These are phyloP conservation scores for Pangasius macronema DNA, from an alignment of 2,797 vertebrate genomes.

Conservation along the genomic window DNA sequence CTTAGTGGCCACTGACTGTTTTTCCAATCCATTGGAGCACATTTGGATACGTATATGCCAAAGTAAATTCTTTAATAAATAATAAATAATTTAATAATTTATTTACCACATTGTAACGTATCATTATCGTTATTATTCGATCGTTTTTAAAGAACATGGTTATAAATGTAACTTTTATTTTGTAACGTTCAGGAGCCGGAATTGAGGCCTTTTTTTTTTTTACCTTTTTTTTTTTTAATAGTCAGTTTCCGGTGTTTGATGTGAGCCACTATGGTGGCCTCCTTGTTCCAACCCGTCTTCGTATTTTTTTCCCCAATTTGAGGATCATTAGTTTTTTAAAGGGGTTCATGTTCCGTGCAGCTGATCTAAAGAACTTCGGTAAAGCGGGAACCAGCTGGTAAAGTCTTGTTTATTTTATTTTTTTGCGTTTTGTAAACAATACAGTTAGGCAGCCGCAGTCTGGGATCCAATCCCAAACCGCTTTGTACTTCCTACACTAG, in stretches of 20 bases:
- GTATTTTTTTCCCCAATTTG: conserved; percentile 60
- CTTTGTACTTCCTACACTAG: neutral
- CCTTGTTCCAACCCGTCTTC: conserved; percentile 54
- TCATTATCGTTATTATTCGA: neutral
- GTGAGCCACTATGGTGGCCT: conserved; percentile 72
- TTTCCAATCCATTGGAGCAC: neutral
- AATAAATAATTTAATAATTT: neutral
- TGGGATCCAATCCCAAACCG: neutral
- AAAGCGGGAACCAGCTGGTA: conserved; percentile 84
- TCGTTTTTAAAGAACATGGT: neutral
- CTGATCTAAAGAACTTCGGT: conserved; percentile 77
- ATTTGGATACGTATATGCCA: too few relatives aligned
- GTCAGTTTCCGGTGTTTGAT: conserved; percentile 44
- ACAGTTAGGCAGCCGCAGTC: neutral
- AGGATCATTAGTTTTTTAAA: conserved; percentile 63
- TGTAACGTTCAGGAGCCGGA: conserved; percentile 6
- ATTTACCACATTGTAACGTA: neutral
- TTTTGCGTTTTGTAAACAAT: neutral
- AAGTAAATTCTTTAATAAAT: neutral
- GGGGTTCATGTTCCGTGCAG: conserved; percentile 83
- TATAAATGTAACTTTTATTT: conserved; percentile 39
- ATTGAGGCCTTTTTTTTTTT: neutral
- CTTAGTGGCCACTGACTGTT: conserved; percentile 10
- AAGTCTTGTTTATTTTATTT: conserved; percentile 51
- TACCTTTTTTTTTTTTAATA: neutral